A percentile compares a stretch with the other conserved stretches of the same genome.
These are phyloP conservation scores for Meandrina meandrites DNA, from an alignment of 92 coral and sea anemone genomes.

Conservation along the genomic window DNA sequence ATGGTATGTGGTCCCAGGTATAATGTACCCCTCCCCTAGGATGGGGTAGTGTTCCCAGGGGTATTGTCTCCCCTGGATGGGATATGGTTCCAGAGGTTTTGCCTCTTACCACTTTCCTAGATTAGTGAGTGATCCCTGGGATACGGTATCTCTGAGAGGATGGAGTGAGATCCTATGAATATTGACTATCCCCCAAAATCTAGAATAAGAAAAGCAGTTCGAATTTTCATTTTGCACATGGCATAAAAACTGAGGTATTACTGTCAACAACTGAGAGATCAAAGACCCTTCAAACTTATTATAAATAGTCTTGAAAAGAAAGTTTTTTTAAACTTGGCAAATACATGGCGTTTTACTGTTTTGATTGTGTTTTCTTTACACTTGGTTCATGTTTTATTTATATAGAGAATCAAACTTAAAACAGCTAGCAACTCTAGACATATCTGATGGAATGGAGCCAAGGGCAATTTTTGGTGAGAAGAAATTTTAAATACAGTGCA, in stretches of 20 bases:
- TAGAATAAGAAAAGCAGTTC: too few species aligned
- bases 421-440: slow-evolving; percentile 94
- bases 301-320: too few species aligned
- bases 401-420: slow-evolving; percentile 88
- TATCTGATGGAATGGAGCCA: slow-evolving; percentile 83
- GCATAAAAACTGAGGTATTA: too few species aligned
- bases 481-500: not conserved
- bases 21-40: not conserved
- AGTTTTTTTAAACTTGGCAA: too few species aligned
- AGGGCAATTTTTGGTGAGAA: slow-evolving; percentile 62
- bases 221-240: too few species aligned
- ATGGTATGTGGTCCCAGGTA: not conserved
- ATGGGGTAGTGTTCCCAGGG: not conserved
- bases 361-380: not conserved
- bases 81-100: not conserved
- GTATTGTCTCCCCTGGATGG: not conserved
- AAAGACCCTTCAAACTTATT: too few species aligned
- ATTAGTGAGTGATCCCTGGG: not conserved
- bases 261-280: too few species aligned
- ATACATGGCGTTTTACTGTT: not conserved
- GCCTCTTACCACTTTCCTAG: not conserved
- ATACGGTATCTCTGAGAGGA: not conserved
- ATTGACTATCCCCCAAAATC: not conserved
- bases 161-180: not conserved
- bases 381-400: not conserved